These are phyloP conservation scores for Gallinago media DNA, from an alignment of 2,113 vertebrate species.

Conservation along the genomic window DNA sequence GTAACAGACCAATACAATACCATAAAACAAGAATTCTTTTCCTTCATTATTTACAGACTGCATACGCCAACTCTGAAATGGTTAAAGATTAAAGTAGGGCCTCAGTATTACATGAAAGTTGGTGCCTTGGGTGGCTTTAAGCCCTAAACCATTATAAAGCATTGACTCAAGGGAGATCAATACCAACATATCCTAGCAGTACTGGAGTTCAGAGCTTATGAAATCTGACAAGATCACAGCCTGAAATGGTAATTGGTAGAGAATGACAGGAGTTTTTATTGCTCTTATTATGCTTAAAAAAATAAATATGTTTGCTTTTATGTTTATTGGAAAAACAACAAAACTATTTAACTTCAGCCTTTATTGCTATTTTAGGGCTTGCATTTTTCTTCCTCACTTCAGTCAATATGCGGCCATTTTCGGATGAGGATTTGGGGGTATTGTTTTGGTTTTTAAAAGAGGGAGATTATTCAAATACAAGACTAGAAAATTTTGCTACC, in stretches of 20 bases:
- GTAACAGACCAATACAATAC: neutral
- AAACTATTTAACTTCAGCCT: neutral
- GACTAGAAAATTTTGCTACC: neutral
- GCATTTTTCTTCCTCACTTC: neutral
- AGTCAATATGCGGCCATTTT: neutral
- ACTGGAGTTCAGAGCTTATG: neutral
- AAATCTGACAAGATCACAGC: slow-evolving; percentile 5
- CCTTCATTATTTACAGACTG: neutral
- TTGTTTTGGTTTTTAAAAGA: neutral
- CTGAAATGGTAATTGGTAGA: neutral
- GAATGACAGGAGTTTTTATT: neutral
- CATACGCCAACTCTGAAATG: neutral
- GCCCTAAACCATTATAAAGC: neutral
- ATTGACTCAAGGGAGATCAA: slow-evolving; percentile 3
- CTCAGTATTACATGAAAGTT: neutral
- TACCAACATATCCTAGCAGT: neutral
- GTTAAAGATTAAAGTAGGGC: neutral
- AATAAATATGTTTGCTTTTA: neutral
- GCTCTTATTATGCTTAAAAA: neutral
- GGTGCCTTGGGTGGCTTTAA: neutral
- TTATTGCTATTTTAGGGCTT: neutral
- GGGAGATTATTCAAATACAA: neutral
- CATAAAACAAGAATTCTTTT: neutral
- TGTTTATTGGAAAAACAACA: neutral
- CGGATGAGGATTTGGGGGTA: neutral